Conservation (phyloP, 2,888 invertebrate genomes). For the Ditylenchus weischeri region DNA sequence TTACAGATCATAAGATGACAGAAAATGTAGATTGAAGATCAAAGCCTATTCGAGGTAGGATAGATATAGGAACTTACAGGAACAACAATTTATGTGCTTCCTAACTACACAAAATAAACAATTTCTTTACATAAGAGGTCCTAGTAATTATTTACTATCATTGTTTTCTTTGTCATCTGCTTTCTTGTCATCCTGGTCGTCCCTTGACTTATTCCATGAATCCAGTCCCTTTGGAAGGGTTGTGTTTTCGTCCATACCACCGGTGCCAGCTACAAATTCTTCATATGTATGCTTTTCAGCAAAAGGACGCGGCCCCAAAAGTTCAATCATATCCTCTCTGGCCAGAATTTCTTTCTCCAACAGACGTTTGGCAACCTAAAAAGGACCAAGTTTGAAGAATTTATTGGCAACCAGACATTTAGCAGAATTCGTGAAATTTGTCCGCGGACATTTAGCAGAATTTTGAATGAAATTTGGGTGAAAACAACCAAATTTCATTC, state of each 20-base stretch:
- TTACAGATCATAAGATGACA: too few relatives aligned
- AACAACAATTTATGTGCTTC: slow-evolving; percentile 14
- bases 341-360: slow-evolving; percentile 89
- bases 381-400: neutral
- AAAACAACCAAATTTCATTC: too few relatives aligned
- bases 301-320: slow-evolving; percentile 89
- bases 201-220: slow-evolving; percentile 35
- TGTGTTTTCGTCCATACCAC: slow-evolving; percentile 92
- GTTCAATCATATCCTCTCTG: slow-evolving; percentile 90
- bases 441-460: too few relatives aligned
- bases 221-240: slow-evolving; percentile 75
- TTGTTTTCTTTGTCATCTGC: slow-evolving; percentile 8
- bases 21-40: neutral
- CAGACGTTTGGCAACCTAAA: slow-evolving; percentile 80
- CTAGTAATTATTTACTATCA: neutral
- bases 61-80: neutral
- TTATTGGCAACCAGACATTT: too few relatives aligned
- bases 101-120: neutral
- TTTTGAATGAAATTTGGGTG: too few relatives aligned
- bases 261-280: slow-evolving; percentile 89
- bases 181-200: slow-evolving; percentile 24
- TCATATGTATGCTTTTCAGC: slow-evolving; percentile 98
- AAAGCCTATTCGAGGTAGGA: neutral
- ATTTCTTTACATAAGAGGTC: slow-evolving; percentile 3
- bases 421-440: too few relatives aligned